Conservation (phyloP, 2,888 invertebrate species). For the Epicampocera succincta region DNA sequence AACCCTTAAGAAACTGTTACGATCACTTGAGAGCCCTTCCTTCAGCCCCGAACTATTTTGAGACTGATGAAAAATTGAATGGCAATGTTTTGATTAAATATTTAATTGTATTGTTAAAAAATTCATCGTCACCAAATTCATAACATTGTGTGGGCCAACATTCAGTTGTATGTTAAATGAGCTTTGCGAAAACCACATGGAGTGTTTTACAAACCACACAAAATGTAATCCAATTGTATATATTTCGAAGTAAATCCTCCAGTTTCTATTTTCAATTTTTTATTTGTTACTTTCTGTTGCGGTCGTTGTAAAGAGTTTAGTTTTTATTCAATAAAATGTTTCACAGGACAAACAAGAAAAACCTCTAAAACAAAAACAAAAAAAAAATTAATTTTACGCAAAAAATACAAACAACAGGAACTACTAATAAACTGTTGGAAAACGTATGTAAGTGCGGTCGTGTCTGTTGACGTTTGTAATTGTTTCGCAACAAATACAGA, state of each 20-base stretch:
- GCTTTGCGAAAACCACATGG: slow-evolving; percentile 5
- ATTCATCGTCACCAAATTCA: too few species aligned
- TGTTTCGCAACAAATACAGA: slow-evolving; percentile 19
- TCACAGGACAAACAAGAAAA: slow-evolving; percentile 37
- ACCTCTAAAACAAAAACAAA: slow-evolving; percentile 7
- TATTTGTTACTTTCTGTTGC: slow-evolving; percentile 35
- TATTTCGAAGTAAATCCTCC: background rate
- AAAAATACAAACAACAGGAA: slow-evolving; percentile 7
- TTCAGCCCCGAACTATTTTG: too few species aligned
- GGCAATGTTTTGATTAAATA: too few species aligned
- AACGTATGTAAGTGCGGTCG: slow-evolving; percentile 6
- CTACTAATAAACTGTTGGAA: background rate
- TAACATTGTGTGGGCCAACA: too few species aligned
- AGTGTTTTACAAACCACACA: slow-evolving; percentile 10
- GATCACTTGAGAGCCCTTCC: too few species aligned
- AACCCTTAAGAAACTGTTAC: too few species aligned
- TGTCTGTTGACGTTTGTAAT: slow-evolving; percentile 15
- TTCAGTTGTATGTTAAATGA: background rate
- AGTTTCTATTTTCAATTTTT: background rate
- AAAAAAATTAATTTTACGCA: slow-evolving; percentile 29
- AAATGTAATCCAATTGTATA: slow-evolving; percentile 8
- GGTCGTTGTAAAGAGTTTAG: slow-evolving; percentile 39
- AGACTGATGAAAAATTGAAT: too few species aligned
- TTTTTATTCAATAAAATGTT: slow-evolving; percentile 62
- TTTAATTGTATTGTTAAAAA: too few species aligned